phyloP scores from a whole-genome alignment of 2,888 invertebrate genomes.

The Deroplatys truncata region DNA sequence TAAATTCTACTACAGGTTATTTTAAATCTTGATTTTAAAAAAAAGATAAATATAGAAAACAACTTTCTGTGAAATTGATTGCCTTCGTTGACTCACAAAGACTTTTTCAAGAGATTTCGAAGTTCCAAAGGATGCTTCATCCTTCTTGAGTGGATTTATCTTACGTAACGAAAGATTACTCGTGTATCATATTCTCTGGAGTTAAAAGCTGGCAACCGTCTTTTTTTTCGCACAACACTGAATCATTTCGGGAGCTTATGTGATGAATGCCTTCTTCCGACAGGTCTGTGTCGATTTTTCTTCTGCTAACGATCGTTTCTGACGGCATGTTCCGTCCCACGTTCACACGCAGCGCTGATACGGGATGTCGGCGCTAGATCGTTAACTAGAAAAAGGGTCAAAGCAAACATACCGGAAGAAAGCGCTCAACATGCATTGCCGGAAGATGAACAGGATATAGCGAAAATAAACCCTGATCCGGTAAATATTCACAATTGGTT shows the following conservation, averaged over 20 bases:
- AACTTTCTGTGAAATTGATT: no score
- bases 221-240: background rate
- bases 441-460: background rate
- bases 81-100: no score
- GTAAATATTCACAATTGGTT: background rate
- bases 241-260: background rate
- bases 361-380: background rate
- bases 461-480: background rate
- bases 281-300: background rate
- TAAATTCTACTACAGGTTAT: no score
- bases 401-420: background rate
- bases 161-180: background rate
- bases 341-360: background rate
- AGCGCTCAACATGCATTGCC: background rate
- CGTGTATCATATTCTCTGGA: background rate
- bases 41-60: no score
- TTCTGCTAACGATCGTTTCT: background rate
- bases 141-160: no score
- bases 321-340: background rate
- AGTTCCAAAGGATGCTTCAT: no score
- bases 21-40: no score
- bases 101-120: no score
- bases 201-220: background rate
- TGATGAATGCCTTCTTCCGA: background rate
- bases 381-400: background rate